These are phyloP conservation scores for Eupithecia exiguata DNA, from an alignment of 2,888 invertebrate species.

Conservation along the genomic window DNA sequence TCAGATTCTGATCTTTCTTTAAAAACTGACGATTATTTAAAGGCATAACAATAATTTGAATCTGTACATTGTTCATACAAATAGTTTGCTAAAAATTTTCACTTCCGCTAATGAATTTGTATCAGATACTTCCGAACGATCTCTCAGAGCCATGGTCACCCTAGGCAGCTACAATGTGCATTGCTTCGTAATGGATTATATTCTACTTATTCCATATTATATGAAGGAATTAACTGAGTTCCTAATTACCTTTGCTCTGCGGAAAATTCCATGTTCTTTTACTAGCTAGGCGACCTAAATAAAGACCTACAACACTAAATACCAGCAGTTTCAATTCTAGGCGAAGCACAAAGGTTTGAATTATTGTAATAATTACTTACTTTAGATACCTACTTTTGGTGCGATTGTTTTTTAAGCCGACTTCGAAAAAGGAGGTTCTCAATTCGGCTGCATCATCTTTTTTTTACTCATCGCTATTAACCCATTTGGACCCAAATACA, in stretches of 20 bases:
- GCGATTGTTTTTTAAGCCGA: not conserved
- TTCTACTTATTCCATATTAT: constrained; percentile 20
- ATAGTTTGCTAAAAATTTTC: too few relatives aligned
- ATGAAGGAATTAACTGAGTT: constrained; percentile 8
- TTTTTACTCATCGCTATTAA: not conserved
- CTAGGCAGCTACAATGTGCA: not conserved
- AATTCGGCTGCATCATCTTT: not conserved
- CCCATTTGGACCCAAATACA: too few relatives aligned
- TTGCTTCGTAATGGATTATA: constrained; percentile 24
- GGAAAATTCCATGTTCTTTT: constrained; percentile 9
- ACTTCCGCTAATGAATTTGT: too few relatives aligned
- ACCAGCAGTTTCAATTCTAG: not conserved
- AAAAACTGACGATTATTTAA: too few relatives aligned
- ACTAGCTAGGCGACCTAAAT: constrained; percentile 1
- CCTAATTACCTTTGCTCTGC: constrained; percentile 8
- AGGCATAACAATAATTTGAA: not conserved
- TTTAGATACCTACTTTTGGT: not conserved
- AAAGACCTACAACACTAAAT: not conserved
- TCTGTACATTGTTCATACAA: not conserved
- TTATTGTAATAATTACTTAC: not conserved
- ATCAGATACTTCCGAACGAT: not conserved
- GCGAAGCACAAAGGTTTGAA: not conserved
- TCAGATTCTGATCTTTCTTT: too few relatives aligned
- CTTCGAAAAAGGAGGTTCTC: not conserved
- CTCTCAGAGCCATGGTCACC: not conserved